Evolutionary conservation across 1,140 invertebrate genomes (phyloP).

Genomic region (Cyrtorhinus lividipennis): DNA sequence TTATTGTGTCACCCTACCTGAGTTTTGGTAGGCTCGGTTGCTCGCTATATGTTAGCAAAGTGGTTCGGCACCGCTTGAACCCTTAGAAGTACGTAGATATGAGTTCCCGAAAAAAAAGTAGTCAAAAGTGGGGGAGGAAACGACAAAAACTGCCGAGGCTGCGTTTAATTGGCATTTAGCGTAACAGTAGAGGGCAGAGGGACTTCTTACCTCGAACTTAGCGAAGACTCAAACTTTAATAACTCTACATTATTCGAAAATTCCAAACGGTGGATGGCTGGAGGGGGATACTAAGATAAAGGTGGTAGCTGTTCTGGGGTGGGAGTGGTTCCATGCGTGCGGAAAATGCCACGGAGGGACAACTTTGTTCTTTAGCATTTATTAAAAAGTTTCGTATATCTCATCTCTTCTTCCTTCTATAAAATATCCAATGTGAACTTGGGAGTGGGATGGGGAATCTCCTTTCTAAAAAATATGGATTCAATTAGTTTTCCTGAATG

Average conservation of each 20-base stretch:
- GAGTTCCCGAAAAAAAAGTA: too few species aligned
- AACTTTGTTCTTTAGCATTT: not conserved
- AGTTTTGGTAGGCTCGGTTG: too few species aligned
- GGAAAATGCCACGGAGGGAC: not conserved
- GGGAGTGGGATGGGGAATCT: not conserved
- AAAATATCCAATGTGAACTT: not conserved
- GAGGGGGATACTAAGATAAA: not conserved
- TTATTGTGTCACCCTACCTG: too few species aligned
- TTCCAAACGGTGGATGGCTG: not conserved
- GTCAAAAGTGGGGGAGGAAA: not conserved
- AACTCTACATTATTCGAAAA: conserved; percentile 3
- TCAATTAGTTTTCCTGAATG: not conserved
- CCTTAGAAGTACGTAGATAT: too few species aligned
- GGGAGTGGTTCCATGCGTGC: not conserved
- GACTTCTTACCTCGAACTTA: not conserved
- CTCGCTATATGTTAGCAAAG: too few species aligned
- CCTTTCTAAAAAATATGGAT: not conserved
- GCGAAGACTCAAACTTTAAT: not conserved
- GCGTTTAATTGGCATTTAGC: conserved; percentile 8
- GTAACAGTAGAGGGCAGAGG: not conserved
- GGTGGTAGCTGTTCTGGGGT: not conserved
- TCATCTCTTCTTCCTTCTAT: not conserved
- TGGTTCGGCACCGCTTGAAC: too few species aligned
- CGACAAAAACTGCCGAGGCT: not conserved
- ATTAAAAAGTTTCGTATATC: conserved; percentile 7